Base-by-base conservation (phyloP, 2,113 vertebrate species). In the Neodontobutis hainanensis region DNA sequence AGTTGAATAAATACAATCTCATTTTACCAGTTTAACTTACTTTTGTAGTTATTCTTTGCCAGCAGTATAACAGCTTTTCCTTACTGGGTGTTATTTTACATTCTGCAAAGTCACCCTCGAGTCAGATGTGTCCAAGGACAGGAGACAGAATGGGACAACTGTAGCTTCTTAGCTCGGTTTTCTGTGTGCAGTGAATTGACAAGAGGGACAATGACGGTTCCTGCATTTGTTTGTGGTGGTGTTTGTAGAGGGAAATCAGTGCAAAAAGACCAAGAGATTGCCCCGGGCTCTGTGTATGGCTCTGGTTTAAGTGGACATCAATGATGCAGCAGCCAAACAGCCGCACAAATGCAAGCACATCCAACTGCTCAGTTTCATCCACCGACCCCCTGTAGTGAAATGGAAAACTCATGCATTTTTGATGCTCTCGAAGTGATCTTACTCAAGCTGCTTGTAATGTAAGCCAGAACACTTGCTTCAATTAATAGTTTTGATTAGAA, bases 251-350 rank as follows among this genome's bases (percentile, higher is more conserved):
- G 35, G 1, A 75, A 87, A 87, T 85, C 81, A 75, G 84, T 81
- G 77, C 72, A 79, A 52, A 75, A 70, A 55, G 58, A 70, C 63
- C 47, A 65, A 56, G 68, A 76, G 66, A 73, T 70, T 77, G 67
- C 74, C 55, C 43, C 6, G 0, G 73, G 86, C 82, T 75, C 70
- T 40, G 63, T 80, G 73, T 66, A 65, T 68, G 69, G 73, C 67
- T 73, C 65, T 68, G 75, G 70, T 79, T 58, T 80, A 88, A 88
- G 78, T 85, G 81, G 79, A 77, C 79, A 90, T 90, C 74, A 88
- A 85, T 86, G 85, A 89, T 87, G 82, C 87, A 88, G 65, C 61
- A 79, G 77, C 61, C 32, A 61, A 65, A 68, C 81, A 49, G 70
- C 56, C 75, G 61, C 36, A 48, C 65, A 51, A 68, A 70, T 27